Evolutionary conservation across 2,888 invertebrate species (phyloP).

Genomic region (Helleia helle): DNA sequence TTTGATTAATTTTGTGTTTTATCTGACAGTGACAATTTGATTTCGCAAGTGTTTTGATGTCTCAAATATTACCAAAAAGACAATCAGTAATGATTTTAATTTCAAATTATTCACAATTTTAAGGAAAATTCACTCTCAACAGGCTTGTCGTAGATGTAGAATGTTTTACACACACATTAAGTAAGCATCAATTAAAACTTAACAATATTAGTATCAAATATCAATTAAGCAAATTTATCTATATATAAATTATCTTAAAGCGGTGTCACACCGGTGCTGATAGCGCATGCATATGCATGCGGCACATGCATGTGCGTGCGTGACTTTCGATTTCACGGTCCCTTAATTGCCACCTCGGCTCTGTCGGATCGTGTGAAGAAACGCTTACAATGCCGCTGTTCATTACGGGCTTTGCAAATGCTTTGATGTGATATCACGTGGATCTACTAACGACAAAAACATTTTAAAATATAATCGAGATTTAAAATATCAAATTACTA

Average conservation of each 20-base stretch:
- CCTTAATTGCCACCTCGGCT: not conserved
- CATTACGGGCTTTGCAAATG: not conserved
- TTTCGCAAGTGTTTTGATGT: not conserved
- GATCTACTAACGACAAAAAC: too few relatives aligned
- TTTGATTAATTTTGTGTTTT: not conserved
- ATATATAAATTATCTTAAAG: not conserved
- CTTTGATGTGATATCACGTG: too few relatives aligned
- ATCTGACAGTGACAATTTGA: not conserved
- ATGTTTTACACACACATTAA: too few relatives aligned
- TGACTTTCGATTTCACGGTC: slow-evolving; percentile 3
- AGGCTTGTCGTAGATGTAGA: too few relatives aligned
- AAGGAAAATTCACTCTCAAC: too few relatives aligned
- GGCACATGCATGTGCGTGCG: not conserved
- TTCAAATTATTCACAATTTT: too few relatives aligned
- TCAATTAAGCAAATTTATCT: not conserved
- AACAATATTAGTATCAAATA: not conserved
- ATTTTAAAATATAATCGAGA: too few relatives aligned
- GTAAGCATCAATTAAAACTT: not conserved
- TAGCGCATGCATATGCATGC: not conserved
- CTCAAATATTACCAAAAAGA: too few relatives aligned
- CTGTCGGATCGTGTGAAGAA: not conserved
- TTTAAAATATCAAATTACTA: too few relatives aligned
- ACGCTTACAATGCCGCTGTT: not conserved
- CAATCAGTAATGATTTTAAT: too few relatives aligned
- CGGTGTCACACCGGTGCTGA: too few relatives aligned